Base-by-base conservation (phyloP, 2,113 vertebrate genomes). In the Arenaria interpres region DNA sequence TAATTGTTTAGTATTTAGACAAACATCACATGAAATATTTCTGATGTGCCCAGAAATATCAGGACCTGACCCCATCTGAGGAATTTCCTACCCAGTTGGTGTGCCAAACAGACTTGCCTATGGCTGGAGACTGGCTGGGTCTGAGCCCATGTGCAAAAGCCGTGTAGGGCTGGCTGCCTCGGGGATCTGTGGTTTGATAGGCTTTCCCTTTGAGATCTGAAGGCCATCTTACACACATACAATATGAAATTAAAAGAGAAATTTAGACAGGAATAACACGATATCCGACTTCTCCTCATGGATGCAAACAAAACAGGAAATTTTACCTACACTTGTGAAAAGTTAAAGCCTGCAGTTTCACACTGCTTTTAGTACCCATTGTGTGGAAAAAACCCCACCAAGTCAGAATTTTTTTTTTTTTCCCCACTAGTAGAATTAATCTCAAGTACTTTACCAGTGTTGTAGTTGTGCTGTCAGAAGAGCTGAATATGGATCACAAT, bases 141-240 rank as follows among this genome's bases (percentile, higher is more conserved):
- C 24, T 0, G 3, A 75, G 50, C 18, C 25, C 2, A 0, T 2
- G 8, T 25, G 27, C 2, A 3, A 89, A 81, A 32, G 35, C 18
- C n/a, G 5, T 0, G 0, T 0, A 3, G 43, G 27, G 7, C 63
- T 86, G 56, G 32, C 27, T 75, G 51, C 51, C 37, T 64, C 0
- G 0, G 27, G 57, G 23, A 39, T 33, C 3, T 1, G 7, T 2
- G 7, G 10, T 45, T 75, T 60, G 50, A 57, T 46, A 22, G 21
- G 7, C n/a, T 87, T 88, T 83, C 24, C 10, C 35, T 83, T 67
- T 67, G 46, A 60, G 50, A 57, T 39, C 73, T 69, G 24, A 86
- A 73, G 50, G 30, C 16, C 24, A 6, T 24, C 20, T 71, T 96
- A 67, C n/a, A 28, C 22, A 45, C 37, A 21, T 20, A 78, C 73